Base-by-base conservation (phyloP, 2,888 invertebrate species). In the Mamestra brassicae region DNA sequence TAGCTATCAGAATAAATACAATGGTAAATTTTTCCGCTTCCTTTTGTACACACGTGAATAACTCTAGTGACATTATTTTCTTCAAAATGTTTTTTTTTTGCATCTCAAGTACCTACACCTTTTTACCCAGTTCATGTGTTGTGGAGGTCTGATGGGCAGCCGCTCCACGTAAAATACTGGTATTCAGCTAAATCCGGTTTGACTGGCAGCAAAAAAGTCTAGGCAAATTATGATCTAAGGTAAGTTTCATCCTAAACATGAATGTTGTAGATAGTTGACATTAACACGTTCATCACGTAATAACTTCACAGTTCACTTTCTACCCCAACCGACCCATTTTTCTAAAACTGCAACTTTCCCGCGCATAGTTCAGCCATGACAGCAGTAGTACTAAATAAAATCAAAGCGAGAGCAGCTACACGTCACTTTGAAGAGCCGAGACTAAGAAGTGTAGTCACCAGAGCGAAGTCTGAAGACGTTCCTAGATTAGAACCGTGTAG, bases 351-450 rank as follows among this genome's bases (percentile, higher is more conserved):
- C 38, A 66, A n/a, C 38, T 62, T 76, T 68, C 4, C 52, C 69
- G 50, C 45, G 60, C 52, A 34, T 45, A 66, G 67, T 71, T 68
- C 67, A 34, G 58, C 79, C 74, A 60, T 77, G 83, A 85, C 84
- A 81, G 78, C 75, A 80, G 54, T 68, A 61, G 73, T 75, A 76
- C 77, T 80, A 87, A 76, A 82, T 85, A 81, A 78, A 84, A 83
- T 81, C 88, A 87, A 87, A 87, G 88, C 81, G 63, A 88, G 88
- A 81, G 87, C 85, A 80, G 77, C 79, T 81, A 71, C 73, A 85
- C 75, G 89, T 87, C 88, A 86, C 70, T 73, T 70, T 80, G 62
- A 82, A 87, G 79, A 76, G 86, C 57, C 61, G 54, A 78, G 73
- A 76, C 66, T 87, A 75, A 81, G 82, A 74, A 78, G 73, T 74